A percentile compares a stretch with the other conserved stretches of the same genome.
Evolutionary conservation across 2,113 vertebrate genomes (phyloP).

Genomic region (Pseudolaguvia tuberculata): DNA sequence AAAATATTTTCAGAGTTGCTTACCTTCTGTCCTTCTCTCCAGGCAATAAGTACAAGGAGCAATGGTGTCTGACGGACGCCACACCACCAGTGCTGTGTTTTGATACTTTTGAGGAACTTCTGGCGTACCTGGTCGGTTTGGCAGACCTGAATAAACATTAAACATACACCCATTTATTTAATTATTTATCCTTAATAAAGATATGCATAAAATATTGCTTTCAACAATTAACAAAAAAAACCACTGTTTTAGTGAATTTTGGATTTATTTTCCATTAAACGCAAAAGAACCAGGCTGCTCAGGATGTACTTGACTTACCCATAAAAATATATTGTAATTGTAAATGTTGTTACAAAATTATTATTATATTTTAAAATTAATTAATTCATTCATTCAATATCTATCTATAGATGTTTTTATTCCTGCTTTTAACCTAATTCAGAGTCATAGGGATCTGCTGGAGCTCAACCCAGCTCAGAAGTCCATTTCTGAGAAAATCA

Average conservation of each 20-base stretch:
- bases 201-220: too few relatives aligned
- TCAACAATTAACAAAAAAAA: too few relatives aligned
- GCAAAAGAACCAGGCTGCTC: not conserved
- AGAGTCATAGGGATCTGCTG: too few relatives aligned
- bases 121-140: constrained; percentile 83
- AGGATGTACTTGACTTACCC: not conserved
- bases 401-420: too few relatives aligned
- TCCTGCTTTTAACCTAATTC: too few relatives aligned
- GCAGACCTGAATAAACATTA: constrained; percentile 70
- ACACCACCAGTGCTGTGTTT: constrained; percentile 89
- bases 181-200: too few relatives aligned
- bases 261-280: not conserved
- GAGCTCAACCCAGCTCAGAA: too few relatives aligned
- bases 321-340: not conserved
- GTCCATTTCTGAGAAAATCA: too few relatives aligned
- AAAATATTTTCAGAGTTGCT: constrained; percentile 18
- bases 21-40: constrained; percentile 82
- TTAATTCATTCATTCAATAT: too few relatives aligned
- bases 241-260: not conserved
- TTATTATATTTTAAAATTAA: too few relatives aligned
- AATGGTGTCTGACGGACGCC: constrained; percentile 85
- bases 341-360: not conserved
- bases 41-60: constrained; percentile 90
- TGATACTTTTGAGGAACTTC: constrained; percentile 93
- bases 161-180: too few relatives aligned